Evolutionary conservation across 2,113 vertebrate species (phyloP), one percentile per base, ranked within the genome.

Genomic region (Zosterops borbonicus): DNA sequence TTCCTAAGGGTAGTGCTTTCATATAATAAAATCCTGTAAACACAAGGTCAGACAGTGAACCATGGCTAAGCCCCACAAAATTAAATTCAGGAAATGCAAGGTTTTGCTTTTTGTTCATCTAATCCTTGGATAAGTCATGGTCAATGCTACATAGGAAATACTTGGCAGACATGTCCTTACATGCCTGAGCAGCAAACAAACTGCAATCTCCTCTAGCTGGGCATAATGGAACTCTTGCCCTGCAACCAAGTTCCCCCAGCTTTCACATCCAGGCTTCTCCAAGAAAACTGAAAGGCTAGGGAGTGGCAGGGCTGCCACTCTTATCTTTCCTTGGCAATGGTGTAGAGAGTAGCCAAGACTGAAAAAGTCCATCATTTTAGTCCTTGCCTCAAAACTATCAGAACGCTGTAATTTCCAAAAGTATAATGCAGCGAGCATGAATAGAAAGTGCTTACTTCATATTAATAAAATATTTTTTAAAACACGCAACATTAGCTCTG

Each of bases 21-120:
- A 41, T 86, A 42, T 41, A 76, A 90, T 53, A 52, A 94, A 93
- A 95, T 87, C 53, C 70, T 91, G 74, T 91, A 93, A 95, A 94
- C 67, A 88, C 53, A 63, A 93, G 84, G 84, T 94, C 74, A 85
- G 58, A 65, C 58, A 79, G 53, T 73, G 84, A 91, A 94, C 85
- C 63, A 49, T 93, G 37, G 37, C 70, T 95, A 85, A 94, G 53
- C 62, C 44, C 17, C 53, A 60, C 35, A 85, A 87, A 91, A 91
- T 95, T 82, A 75, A 91, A 92, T 71, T 84, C 78, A 71, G 81
- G 83, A 76, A 87, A 82, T 41, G 20, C 28, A 76, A 84, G 41
- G 21, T 37, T 94, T 83, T 79, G 58, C 11, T 73, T 89, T 92
- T 71, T 53, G 58, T 75, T 83, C 69, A 44, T 78, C 58, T 82